Evolutionary conservation across 2,113 vertebrate genomes (phyloP).

Genomic region (Callaeas wilsoni): DNA sequence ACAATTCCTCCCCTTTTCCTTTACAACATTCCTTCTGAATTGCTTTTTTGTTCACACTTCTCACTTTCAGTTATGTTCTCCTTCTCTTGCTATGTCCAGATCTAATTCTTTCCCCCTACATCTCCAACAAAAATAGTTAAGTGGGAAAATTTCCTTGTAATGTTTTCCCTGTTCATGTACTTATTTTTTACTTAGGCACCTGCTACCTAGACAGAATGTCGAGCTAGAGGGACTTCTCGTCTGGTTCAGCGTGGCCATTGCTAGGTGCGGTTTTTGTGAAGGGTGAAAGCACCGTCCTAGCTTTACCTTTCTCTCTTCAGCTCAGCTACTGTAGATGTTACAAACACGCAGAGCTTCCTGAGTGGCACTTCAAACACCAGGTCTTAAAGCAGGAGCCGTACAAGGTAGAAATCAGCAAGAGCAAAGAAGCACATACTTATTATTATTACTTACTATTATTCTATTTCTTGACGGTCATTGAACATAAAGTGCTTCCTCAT

Average conservation of each 20-base stretch:
- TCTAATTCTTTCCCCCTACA: background rate
- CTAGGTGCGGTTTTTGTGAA: background rate
- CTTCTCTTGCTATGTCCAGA: background rate
- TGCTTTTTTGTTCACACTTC: background rate
- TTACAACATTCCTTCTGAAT: background rate
- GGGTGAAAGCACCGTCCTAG: background rate
- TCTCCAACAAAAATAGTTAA: background rate
- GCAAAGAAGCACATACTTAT: background rate
- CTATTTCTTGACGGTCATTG: background rate
- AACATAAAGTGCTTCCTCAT: background rate
- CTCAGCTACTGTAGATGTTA: background rate
- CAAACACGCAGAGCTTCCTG: background rate
- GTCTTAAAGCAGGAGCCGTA: background rate
- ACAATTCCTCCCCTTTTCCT: background rate
- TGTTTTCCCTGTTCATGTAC: background rate
- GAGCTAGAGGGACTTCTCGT: background rate
- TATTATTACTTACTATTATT: too few relatives aligned
- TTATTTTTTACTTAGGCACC: background rate
- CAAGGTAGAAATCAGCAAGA: background rate
- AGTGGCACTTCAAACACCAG: background rate
- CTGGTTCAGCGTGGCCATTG: background rate
- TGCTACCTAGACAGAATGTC: background rate
- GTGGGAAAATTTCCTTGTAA: background rate
- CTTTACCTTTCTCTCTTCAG: background rate
- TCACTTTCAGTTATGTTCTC: background rate